A percentile compares a stretch with the other conserved stretches of the same genome.
Conservation (phyloP, 1,140 invertebrate genomes). For the Drosophila albomicans region DNA sequence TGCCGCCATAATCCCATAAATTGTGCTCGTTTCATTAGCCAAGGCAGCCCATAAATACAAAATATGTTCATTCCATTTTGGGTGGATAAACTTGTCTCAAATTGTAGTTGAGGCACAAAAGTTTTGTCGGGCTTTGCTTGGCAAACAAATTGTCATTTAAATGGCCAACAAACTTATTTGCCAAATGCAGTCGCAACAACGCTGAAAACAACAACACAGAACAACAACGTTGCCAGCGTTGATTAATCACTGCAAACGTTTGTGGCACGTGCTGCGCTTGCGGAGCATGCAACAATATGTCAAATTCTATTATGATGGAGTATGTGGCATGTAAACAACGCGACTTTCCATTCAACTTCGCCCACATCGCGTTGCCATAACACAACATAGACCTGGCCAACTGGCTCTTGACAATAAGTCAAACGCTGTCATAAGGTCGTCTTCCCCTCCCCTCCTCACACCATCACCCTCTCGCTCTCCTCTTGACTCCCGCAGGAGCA, state of each 20-base stretch:
- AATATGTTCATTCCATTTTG: neutral
- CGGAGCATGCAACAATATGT: conserved; percentile 41
- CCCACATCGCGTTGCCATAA: too few relatives aligned
- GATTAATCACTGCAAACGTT: conserved; percentile 64
- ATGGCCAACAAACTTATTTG: conserved; percentile 45
- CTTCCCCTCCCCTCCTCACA: neutral
- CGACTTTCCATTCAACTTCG: neutral
- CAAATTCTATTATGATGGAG: conserved; percentile 60
- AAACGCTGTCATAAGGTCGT: conserved; percentile 47
- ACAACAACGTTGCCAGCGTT: conserved; percentile 44
- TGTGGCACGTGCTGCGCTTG: conserved; percentile 24
- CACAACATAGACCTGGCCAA: conserved; percentile 6
- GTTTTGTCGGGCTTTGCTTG: neutral
- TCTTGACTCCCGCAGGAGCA: neutral
- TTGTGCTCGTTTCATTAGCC: neutral
- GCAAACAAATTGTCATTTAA: conserved; percentile 37
- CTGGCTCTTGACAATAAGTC: conserved; percentile 44
- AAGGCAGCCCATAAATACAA: neutral
- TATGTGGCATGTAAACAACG: conserved; percentile 40
- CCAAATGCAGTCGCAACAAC: conserved; percentile 40
- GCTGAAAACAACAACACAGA: neutral
- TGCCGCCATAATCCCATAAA: neutral
- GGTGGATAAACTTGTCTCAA: neutral
- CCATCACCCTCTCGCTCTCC: too few relatives aligned
- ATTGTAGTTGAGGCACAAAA: neutral